Evolutionary conservation across 2,888 invertebrate species (phyloP), one percentile per base, ranked within the genome.

Genomic region (Cheilosia grossa): DNA sequence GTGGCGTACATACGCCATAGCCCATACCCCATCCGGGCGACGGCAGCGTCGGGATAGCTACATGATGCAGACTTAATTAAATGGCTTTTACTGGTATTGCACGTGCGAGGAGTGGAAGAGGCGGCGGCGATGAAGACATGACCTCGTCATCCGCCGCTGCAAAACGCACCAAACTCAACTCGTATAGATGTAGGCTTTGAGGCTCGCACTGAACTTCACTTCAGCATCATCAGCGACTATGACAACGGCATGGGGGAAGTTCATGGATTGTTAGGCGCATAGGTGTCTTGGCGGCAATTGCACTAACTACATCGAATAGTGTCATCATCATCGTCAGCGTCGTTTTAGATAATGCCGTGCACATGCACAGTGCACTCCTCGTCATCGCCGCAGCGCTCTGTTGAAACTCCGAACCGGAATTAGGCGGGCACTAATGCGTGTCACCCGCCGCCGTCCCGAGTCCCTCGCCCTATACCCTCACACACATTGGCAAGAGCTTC

Each of bases 11-110:
- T 58, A 67, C 75, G 78, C 69, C 82, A 27, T 27, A 69, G 49
- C 70, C 69, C 82, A 27, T 27, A 69, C 56, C 70, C 66, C 64
- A 85, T 82, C 82, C 59, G 78, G 70, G 74, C 87, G 75, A 49
- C 64, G 53, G 1, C 51, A 21, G n/a, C 7, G 51, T 24, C 19
- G 27, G 63, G 44, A 67, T 44, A 59, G 81, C 87, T 88, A 87
- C 87, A 87, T 88, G 87, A 87, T 88, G 86, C 87, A 87, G 87
- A 88, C 87, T 88, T 88, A 88, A 88, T 88, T 88, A 88, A 88
- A 88, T 88, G 87, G 88, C 87, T 88, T 88, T 88, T 88, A 88
- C 87, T 83, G 78, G 87, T 87, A 86, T 79, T 87, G 87, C 83
- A 87, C 87, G 81, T 87, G 85, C 86, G 87, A 87, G 87, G 85